A percentile compares a stretch with the other conserved stretches of the same genome.
Evolutionary conservation across 2,113 vertebrate genomes (phyloP).

Genomic region (Limanda limanda): DNA sequence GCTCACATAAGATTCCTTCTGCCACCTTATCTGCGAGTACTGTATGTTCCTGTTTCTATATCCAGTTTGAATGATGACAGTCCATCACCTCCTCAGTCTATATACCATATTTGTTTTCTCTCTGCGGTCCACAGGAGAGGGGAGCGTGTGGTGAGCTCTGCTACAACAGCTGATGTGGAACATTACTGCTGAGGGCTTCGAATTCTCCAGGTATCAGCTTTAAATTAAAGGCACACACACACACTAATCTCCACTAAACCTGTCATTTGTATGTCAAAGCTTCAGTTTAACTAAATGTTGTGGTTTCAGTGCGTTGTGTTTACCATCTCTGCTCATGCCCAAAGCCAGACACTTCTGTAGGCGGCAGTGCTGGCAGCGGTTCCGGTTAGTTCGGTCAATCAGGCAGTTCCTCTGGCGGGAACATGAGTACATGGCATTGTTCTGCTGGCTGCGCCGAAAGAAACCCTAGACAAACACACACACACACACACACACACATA

Average conservation of each 20-base stretch:
- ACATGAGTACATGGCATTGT: slow-evolving; percentile 94
- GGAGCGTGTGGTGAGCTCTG: not conserved
- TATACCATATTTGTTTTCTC: slow-evolving; percentile 17
- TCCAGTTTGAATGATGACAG: slow-evolving; percentile 9
- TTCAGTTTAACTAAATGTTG: not conserved
- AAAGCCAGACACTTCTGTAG: slow-evolving; percentile 88
- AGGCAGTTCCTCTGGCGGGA: slow-evolving; percentile 92
- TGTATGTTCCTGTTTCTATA: slow-evolving; percentile 27
- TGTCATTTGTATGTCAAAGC: not conserved
- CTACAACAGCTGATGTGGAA: slow-evolving; percentile 26
- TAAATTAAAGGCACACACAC: slow-evolving; percentile 16
- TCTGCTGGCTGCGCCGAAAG: slow-evolving; percentile 93
- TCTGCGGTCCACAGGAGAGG: not conserved
- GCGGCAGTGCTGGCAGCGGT: slow-evolving; percentile 91
- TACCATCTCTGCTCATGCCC: slow-evolving; percentile 94
- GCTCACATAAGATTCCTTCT: not conserved
- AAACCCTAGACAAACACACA: slow-evolving; percentile 83
- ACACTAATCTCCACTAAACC: not conserved
- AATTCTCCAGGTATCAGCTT: slow-evolving; percentile 44
- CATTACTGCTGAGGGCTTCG: slow-evolving; percentile 10
- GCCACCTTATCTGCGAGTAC: slow-evolving; percentile 13
- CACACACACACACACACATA: not conserved
- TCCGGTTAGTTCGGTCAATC: slow-evolving; percentile 93
- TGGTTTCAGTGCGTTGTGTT: slow-evolving; percentile 50
- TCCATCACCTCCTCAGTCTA: slow-evolving; percentile 2